A percentile compares a stretch with the other conserved stretches of the same genome.
These are phyloP conservation scores for Noctuana brunneofusca DNA, from an alignment of 2,888 invertebrate species.

Conservation along the genomic window DNA sequence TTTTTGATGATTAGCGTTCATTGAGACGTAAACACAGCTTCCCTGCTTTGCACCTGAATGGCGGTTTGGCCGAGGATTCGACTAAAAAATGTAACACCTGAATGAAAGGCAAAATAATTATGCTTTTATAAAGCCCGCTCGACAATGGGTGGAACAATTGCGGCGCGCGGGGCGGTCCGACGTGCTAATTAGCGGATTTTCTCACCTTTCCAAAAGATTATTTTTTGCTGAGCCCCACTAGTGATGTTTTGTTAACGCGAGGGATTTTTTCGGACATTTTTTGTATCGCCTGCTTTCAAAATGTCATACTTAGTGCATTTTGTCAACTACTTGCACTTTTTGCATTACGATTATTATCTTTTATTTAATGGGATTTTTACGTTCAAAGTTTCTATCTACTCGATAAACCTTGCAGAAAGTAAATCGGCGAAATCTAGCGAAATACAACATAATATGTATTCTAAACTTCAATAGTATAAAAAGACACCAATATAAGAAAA, in stretches of 20 bases:
- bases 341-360: too few relatives aligned
- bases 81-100: constrained; percentile 66
- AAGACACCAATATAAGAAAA: too few relatives aligned
- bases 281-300: constrained; percentile 17
- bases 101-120: constrained; percentile 73
- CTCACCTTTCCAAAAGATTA: constrained; percentile 69
- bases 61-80: constrained; percentile 50
- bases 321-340: neutral
- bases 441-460: too few relatives aligned
- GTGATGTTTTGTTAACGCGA: constrained; percentile 45
- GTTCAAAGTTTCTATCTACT: neutral
- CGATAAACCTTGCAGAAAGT: too few relatives aligned
- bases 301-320: constrained; percentile 8
- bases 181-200: constrained; percentile 78
- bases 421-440: too few relatives aligned
- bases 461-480: too few relatives aligned
- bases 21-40: constrained; percentile 65
- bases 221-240: constrained; percentile 44
- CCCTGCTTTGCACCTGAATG: constrained; percentile 70
- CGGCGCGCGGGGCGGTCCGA: constrained; percentile 57
- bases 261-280: constrained; percentile 47
- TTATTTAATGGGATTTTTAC: neutral
- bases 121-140: constrained; percentile 59
- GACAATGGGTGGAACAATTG: constrained; percentile 63
- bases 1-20: constrained; percentile 69